Percentiles rank a stretch among this genome's conserved stretches.
Evolutionary conservation across 2,113 vertebrate species (phyloP).

Genomic region (Vulpes lagopus): DNA sequence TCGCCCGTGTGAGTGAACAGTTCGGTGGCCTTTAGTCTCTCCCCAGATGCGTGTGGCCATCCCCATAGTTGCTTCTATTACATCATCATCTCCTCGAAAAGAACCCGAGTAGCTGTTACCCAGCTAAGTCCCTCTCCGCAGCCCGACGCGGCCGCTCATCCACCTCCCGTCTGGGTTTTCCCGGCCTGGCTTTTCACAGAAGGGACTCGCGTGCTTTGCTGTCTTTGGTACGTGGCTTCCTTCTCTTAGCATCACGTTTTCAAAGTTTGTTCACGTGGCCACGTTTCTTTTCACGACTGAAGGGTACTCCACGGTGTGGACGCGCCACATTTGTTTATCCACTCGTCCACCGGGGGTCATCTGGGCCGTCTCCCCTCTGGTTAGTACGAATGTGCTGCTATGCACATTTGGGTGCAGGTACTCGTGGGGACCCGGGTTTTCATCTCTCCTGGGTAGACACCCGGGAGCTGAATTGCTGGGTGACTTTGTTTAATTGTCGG

Average conservation of each 20-base stretch:
- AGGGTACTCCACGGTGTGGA: neutral
- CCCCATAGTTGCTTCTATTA: neutral
- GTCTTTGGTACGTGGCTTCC: neutral
- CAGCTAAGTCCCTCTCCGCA: neutral
- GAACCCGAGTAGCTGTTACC: neutral
- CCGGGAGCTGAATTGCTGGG: too few species aligned
- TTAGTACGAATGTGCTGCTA: too few species aligned
- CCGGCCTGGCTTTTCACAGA: neutral
- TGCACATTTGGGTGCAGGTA: too few species aligned
- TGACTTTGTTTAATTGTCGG: too few species aligned
- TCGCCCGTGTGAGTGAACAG: neutral
- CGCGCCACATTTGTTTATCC: too few species aligned
- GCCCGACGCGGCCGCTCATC: neutral
- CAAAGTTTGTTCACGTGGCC: neutral
- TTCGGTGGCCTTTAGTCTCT: neutral
- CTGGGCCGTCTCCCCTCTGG: neutral
- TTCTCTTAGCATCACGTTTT: neutral
- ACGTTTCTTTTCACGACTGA: neutral
- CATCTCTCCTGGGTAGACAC: too few species aligned
- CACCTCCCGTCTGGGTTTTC: too few species aligned
- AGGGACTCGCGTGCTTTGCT: neutral
- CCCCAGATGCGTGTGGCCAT: neutral
- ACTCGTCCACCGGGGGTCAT: neutral
- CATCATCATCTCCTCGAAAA: neutral
- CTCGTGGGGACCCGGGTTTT: too few species aligned